Evolutionary conservation across 2,888 invertebrate genomes (phyloP), one percentile per base, ranked within the genome.

Genomic region (Amphipyra berbera): DNA sequence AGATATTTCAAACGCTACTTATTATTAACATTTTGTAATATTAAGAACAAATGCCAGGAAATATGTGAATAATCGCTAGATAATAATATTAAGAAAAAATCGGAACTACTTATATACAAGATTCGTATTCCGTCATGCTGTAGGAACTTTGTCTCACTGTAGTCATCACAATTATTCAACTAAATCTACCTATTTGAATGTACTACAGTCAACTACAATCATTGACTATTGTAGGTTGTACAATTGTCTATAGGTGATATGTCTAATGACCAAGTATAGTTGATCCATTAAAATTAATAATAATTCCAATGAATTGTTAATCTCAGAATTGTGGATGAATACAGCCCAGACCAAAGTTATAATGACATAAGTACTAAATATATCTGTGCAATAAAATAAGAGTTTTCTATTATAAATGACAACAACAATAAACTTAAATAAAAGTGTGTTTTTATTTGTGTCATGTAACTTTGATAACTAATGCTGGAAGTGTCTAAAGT

Each of bases 1-100:
- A 93, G 88, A 88, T 84, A 90, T 90, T 89, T 83, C 86, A 88
- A 85, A 81, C 72, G 87, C 88, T 90, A 88, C 85, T 87, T 84
- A 86, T 84, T 88, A 85, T 82, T 70, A 84, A 86, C 75, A 86
- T 86, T 87, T 86, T 88, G 77, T 90, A 90, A 89, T 88, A 82
- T 83, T 90, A 87, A 88, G 87, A 82, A 81, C 81, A 84, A 85
- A 82, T 38, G 70, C 80, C 82, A 85, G 82, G 71, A 84, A 83
- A 78, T 79, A 85, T 89, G 88, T 90, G 87, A 88, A 89, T 88
- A 87, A 85, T 86, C 84, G 86, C 87, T 89, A 90, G 87, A 80
- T 82, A 62, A 80, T 73, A 82, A 79, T 68, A 67, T 79, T 83
- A 80, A 71, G 66, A 48, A 47, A 54, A 50, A 61, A 54, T 59